Percentiles rank a stretch among this genome's conserved stretches.
Evolutionary conservation across 2,113 vertebrate species (phyloP).

Genomic region (Labeo catla): DNA sequence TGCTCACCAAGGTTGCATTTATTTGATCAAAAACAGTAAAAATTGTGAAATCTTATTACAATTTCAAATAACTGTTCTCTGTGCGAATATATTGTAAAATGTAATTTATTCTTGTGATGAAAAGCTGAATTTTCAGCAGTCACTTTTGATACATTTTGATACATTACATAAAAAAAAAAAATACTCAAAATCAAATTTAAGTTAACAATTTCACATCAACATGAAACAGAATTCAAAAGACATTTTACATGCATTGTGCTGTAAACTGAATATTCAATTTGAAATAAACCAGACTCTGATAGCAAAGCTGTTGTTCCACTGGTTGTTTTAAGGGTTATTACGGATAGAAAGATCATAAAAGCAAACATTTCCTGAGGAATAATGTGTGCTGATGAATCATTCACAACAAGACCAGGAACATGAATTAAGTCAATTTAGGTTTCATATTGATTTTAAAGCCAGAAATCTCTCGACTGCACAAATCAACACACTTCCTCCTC

Average conservation of each 20-base stretch:
- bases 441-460: neutral
- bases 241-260: neutral
- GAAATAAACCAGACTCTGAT: neutral
- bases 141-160: no score
- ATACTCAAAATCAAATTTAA: neutral
- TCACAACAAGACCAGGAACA: neutral
- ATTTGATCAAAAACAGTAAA: neutral
- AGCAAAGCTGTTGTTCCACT: no score
- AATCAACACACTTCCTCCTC: slow-evolving; percentile 7
- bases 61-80: neutral
- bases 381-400: neutral
- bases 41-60: neutral
- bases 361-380: neutral
- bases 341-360: neutral
- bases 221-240: neutral
- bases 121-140: neutral
- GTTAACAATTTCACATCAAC: neutral
- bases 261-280: neutral
- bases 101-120: neutral
- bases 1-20: neutral
- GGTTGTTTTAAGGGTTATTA: neutral
- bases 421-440: neutral
- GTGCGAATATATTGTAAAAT: neutral
- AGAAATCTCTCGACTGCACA: neutral
- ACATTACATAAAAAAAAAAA: no score